Evolutionary conservation across 1,140 invertebrate genomes (phyloP).

Genomic region (Globodera rostochiensis): DNA sequence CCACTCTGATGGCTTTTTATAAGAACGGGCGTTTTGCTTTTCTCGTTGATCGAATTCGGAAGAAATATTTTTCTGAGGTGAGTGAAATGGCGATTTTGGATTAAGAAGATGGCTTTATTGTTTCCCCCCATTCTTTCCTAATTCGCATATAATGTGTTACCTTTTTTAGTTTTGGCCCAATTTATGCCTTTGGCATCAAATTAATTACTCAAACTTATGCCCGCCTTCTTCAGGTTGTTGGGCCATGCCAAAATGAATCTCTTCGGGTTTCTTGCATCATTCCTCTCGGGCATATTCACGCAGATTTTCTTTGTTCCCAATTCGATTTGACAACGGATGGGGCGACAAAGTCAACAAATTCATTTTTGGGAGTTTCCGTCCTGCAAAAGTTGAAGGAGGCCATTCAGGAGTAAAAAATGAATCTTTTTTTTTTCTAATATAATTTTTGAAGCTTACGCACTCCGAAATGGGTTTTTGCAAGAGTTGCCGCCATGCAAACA

Average conservation of each 20-base stretch:
- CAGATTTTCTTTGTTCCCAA: not conserved
- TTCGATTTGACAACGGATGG: slow-evolving; percentile 5
- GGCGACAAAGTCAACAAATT: not conserved
- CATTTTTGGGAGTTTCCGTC: not conserved
- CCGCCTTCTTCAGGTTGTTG: not conserved
- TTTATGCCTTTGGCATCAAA: too few species aligned
- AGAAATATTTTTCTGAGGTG: slow-evolving; percentile 39
- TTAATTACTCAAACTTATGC: not conserved
- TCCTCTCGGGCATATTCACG: not conserved
- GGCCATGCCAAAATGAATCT: not conserved
- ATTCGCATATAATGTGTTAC: too few species aligned
- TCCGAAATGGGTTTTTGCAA: slow-evolving; percentile 42
- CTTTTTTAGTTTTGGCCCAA: too few species aligned
- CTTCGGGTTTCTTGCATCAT: slow-evolving; percentile 1
- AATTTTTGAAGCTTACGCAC: slow-evolving; percentile 28
- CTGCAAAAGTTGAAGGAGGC: not conserved
- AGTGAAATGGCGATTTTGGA: not conserved
- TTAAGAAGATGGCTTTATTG: too few species aligned
- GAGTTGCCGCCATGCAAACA: slow-evolving; percentile 41
- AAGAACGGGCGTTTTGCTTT: slow-evolving; percentile 3
- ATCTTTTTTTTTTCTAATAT: not conserved
- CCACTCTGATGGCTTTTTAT: slow-evolving; percentile 30
- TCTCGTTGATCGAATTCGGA: slow-evolving; percentile 20
- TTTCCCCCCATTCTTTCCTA: too few species aligned
- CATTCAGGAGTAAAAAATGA: slow-evolving; percentile 13